Evolutionary conservation across 2,113 vertebrate species (phyloP).

Genomic region (Nymphicus hollandicus): DNA sequence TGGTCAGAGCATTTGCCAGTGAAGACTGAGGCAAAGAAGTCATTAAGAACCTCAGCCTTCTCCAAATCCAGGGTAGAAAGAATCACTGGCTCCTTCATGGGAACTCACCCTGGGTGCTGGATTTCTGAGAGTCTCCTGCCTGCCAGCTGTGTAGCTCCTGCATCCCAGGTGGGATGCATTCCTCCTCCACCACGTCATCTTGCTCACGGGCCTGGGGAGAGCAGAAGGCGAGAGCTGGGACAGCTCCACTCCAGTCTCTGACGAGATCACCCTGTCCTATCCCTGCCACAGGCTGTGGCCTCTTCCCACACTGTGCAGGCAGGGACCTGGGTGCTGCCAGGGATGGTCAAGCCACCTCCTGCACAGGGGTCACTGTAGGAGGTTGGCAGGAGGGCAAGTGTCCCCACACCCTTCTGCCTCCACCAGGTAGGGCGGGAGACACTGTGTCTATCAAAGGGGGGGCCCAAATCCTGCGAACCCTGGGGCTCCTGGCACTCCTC

Average conservation of each 20-base stretch:
- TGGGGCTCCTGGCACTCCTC: not conserved
- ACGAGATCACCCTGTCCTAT: not conserved
- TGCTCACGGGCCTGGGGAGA: conserved; percentile 52
- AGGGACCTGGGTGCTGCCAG: fast-evolving
- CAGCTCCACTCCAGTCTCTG: fast-evolving
- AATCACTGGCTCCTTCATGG: too few species aligned
- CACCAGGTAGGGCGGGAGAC: not conserved
- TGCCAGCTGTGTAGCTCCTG: conserved; percentile 61
- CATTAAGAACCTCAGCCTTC: too few species aligned
- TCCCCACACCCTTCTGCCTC: not conserved
- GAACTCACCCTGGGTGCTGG: conserved; percentile 11
- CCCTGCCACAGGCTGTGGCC: not conserved
- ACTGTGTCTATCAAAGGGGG: not conserved
- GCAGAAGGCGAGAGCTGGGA: not conserved
- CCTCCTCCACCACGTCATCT: conserved; percentile 61
- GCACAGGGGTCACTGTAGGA: not conserved
- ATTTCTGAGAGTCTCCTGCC: not conserved
- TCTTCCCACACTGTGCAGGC: not conserved
- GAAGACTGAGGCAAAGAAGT: too few species aligned
- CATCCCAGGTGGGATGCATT: conserved; percentile 42
- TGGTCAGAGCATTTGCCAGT: too few species aligned
- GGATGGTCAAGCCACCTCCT: not conserved
- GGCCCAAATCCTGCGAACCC: fast-evolving
- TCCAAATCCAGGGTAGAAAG: too few species aligned
- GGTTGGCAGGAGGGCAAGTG: not conserved